Percentiles rank a stretch among this genome's conserved stretches.
These are phyloP conservation scores for Apoderus coryli DNA, from an alignment of 2,888 invertebrate species.

Conservation along the genomic window DNA sequence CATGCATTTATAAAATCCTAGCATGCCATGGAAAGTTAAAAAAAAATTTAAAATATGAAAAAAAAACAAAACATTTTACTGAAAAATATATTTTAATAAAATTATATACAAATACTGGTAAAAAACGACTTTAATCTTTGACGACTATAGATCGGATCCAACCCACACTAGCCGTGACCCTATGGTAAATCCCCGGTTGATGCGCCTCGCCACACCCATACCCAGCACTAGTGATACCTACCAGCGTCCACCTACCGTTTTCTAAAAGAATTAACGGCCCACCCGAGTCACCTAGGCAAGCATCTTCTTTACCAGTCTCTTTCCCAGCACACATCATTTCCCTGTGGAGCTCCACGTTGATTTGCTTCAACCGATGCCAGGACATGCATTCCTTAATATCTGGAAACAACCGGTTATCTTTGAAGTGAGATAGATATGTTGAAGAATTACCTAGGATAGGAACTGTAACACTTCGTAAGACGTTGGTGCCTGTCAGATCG, in stretches of 20 bases:
- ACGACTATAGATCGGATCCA: constrained; percentile 55
- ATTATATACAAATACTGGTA: no score
- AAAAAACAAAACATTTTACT: no score
- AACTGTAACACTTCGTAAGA: constrained; percentile 64
- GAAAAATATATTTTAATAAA: no score
- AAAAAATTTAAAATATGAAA: no score
- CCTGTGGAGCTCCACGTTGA: constrained; percentile 56
- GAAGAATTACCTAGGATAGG: constrained; percentile 54
- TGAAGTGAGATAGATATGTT: neutral
- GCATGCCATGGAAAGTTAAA: no score
- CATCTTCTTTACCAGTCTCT: constrained; percentile 67
- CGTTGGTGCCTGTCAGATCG: constrained; percentile 65
- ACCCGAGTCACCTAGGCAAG: constrained; percentile 71
- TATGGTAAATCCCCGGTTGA: constrained; percentile 78
- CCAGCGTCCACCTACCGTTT: constrained; percentile 55
- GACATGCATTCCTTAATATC: constrained; percentile 58
- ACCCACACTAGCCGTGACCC: constrained; percentile 51
- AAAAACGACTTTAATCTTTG: no score
- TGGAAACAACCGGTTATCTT: constrained; percentile 24
- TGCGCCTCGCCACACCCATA: constrained; percentile 76
- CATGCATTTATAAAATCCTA: no score
- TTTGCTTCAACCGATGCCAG: constrained; percentile 72
- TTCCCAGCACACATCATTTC: constrained; percentile 81
- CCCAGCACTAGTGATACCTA: constrained; percentile 73
- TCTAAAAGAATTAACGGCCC: constrained; percentile 60